These are phyloP conservation scores for Brachionus asplanchnoidis DNA, from an alignment of 1,140 invertebrate species.

Conservation along the genomic window DNA sequence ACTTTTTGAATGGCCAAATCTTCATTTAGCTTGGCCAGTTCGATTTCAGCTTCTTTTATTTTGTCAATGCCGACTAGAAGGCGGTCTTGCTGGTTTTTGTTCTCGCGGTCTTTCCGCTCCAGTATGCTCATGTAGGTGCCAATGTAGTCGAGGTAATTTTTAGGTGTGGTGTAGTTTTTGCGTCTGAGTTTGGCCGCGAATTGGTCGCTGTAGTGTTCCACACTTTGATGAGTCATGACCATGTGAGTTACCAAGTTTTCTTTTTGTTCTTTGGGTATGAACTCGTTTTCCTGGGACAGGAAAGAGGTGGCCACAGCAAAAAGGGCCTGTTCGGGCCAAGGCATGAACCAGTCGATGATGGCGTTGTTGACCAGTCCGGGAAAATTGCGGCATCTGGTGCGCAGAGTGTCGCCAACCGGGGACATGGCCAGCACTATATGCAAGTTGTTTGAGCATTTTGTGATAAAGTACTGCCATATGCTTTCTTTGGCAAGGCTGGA, in stretches of 20 bases:
- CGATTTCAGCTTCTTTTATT: constrained; percentile 71
- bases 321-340: constrained; percentile 60
- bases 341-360: constrained; percentile 59
- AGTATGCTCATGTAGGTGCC: constrained; percentile 70
- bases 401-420: constrained; percentile 56
- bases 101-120: constrained; percentile 66
- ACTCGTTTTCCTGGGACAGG: constrained; percentile 60
- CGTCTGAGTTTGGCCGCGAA: constrained; percentile 68
- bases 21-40: constrained; percentile 68
- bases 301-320: constrained; percentile 75
- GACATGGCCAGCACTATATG: constrained; percentile 60
- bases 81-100: constrained; percentile 66
- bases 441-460: constrained; percentile 60
- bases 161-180: constrained; percentile 79
- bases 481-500: constrained; percentile 63
- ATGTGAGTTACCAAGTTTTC: constrained; percentile 71
- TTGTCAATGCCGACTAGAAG: constrained; percentile 68
- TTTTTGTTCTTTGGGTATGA: constrained; percentile 65
- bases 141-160: constrained; percentile 80
- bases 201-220: constrained; percentile 67
- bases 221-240: constrained; percentile 72
- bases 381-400: constrained; percentile 58
- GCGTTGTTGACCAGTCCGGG: constrained; percentile 59
- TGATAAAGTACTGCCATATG: constrained; percentile 59
- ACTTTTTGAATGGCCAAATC: constrained; percentile 71